Base-by-base conservation (phyloP, 30 jellyfish, hydroid and myxozoan genomes). In the Hydractinia symbiolongicarpus region DNA sequence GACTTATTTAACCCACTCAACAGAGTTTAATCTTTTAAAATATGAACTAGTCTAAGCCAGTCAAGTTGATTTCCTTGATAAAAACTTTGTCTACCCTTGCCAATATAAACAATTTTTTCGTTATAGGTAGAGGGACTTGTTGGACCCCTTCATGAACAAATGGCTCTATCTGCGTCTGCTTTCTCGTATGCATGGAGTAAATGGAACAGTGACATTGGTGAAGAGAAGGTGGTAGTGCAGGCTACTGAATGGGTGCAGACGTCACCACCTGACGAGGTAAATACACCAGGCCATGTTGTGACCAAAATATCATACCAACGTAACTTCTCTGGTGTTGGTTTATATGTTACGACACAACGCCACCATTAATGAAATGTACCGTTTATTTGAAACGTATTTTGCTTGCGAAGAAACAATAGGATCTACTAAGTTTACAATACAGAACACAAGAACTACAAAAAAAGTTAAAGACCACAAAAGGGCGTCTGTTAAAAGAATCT, bases 131-230 rank as follows among this genome's bases (percentile, higher is more conserved):
- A 74, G 8, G 66, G 72, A 50, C 69, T 91, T 6, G 87, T 87
- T 9, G 61, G 75, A 61, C 17, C 79, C 40, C 54, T 91, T 14
- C 87, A 91, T 76, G 87, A 91, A 54, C 95, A 86, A 62, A 86
- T 91, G 15, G 91, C 98, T 21, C 67, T 91, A 71, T 82, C 94
- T 15, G 86, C 98, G 56, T 82, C 96, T 10, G 80, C 95, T 44
- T 91, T 67, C 74, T 87, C 98, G 5, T 86, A 55, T 77, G 76
- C 88, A 51, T 91, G 98, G 98, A 91, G 98, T 67, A 79, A 81
- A 79, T 91, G 98, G 98, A 91, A 83, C 71, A 86, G 88, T 44
- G 95, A 80, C 7, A 44, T 83, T 64, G 77, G 72, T n/a, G 79
- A 81, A 14, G 96, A 86, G 64, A 79, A 89, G 4, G 88, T 86